Percentiles rank a stretch among this genome's conserved stretches.
Conservation (phyloP, 1,140 invertebrate species). For the Ooceraea biroi region DNA sequence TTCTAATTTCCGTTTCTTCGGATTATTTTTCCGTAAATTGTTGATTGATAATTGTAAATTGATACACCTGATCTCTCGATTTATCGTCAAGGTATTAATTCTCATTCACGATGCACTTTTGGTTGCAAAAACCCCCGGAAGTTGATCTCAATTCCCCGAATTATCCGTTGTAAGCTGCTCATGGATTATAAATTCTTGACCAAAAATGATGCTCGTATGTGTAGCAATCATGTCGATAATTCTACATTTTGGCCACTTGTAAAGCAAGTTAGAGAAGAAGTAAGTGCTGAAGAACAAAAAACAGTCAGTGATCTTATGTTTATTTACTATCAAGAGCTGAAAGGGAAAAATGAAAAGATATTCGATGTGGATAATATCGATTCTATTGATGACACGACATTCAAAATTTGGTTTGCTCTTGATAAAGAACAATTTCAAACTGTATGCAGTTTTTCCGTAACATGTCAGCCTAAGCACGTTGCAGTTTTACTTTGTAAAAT, state of each 20-base stretch:
- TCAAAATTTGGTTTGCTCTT: not conserved
- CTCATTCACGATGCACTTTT: too few relatives aligned
- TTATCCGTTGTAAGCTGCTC: too few relatives aligned
- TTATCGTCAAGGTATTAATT: too few relatives aligned
- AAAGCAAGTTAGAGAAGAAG: not conserved
- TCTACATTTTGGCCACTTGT: not conserved
- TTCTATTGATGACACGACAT: not conserved
- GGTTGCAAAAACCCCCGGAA: too few relatives aligned
- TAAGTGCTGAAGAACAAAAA: slow-evolving; percentile 9
- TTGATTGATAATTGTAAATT: too few relatives aligned
- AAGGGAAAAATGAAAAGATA: not conserved
- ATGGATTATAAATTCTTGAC: too few relatives aligned
- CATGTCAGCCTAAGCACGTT: not conserved
- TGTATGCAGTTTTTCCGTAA: not conserved
- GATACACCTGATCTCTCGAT: too few relatives aligned
- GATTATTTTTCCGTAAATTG: too few relatives aligned
- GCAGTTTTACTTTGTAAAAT: not conserved
- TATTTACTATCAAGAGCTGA: not conserved
- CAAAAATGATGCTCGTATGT: too few relatives aligned
- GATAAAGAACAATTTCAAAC: slow-evolving; percentile 9
- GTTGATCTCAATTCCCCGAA: too few relatives aligned
- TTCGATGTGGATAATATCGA: not conserved
- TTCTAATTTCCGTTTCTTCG: too few relatives aligned
- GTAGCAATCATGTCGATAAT: too few relatives aligned
- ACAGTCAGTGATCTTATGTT: slow-evolving; percentile 2